phyloP scores from a whole-genome alignment of 92 coral and sea anemone genomes.

The Porites cylindrica region DNA sequence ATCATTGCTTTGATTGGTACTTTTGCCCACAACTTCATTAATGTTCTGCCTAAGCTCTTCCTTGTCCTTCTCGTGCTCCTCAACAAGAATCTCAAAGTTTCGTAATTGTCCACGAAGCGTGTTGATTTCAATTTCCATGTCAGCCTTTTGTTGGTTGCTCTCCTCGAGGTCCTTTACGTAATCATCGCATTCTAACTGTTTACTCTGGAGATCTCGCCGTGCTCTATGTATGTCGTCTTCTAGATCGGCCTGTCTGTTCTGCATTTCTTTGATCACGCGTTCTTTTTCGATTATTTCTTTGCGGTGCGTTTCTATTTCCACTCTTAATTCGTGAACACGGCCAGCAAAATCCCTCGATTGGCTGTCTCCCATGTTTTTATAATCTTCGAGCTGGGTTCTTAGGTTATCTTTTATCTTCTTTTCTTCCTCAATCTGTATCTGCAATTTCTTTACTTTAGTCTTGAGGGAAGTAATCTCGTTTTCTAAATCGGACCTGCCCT shows the following conservation, averaged over 20 bases:
- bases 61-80: slow-evolving; percentile 83
- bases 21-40: slow-evolving; percentile 73
- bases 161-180: slow-evolving; percentile 72
- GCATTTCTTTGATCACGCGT: slow-evolving; percentile 70
- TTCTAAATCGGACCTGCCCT: slow-evolving; percentile 77
- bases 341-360: slow-evolving; percentile 84
- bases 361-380: slow-evolving; percentile 81
- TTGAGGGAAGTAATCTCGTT: slow-evolving; percentile 82
- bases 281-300: slow-evolving; percentile 79
- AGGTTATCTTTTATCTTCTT: slow-evolving; percentile 70
- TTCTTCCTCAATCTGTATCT: slow-evolving; percentile 78
- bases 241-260: slow-evolving; percentile 66
- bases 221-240: slow-evolving; percentile 74
- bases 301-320: slow-evolving; percentile 78
- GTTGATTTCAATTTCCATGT: slow-evolving; percentile 81
- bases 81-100: slow-evolving; percentile 70
- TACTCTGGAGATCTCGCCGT: slow-evolving; percentile 67
- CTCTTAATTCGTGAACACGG: slow-evolving; percentile 74
- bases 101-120: slow-evolving; percentile 82
- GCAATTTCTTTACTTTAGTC: slow-evolving; percentile 80
- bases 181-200: slow-evolving; percentile 68
- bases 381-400: slow-evolving; percentile 76
- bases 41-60: slow-evolving; percentile 71
- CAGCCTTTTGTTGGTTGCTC: slow-evolving; percentile 74
- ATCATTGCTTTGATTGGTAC: slow-evolving; percentile 71